Evolutionary conservation across 2,113 vertebrate genomes (phyloP), one percentile per base, ranked within the genome.

Genomic region (Xyliphius kryptos): DNA sequence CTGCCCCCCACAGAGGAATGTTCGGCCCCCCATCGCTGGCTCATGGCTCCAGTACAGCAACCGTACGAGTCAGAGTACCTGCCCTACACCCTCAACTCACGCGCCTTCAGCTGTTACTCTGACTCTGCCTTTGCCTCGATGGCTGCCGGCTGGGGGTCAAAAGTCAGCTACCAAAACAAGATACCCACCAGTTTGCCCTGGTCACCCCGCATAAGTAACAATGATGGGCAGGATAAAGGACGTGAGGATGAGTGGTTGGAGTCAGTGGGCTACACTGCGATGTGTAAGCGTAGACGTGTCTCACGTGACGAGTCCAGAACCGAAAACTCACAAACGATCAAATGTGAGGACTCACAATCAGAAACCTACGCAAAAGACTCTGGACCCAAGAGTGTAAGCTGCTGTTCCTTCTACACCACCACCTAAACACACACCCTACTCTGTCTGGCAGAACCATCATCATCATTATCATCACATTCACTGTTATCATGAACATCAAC

Each of bases 1-100:
- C 92, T 98, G 26, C 92, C 92, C 0, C 91, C 91, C 0, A 76
- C 76, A 0, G 95, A 97, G 74, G 94, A 97, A 0, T 83, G 80
- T 49, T 85, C 79, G 26, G 80, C 93, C 50, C 83, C 90, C 0
- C 95, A 97, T 84, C 83, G 94, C 50, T 98, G 95, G 95, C 92
- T 97, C 74, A 90, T 97, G 55, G 87, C 93, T 0, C 91, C 94
- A 0, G 80, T 97, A 41, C 95, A 96, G 79, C 94, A 96, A 61
- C 88, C 93, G 3, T 98, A 97, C 0, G 96, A 98, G 48, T 85
- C 91, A 0, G 96, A 98, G 36, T 97, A 97, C 63, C 88, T 97
- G 17, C 92, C 96, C 0, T 99, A 98, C 0, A 82, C 94, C 49
- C 92, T 99, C 71, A 97, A 97, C 2, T 88, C 95, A 26, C 95